These are phyloP conservation scores for Drosophila varians DNA, from an alignment of 1,140 invertebrate genomes.

Conservation along the genomic window DNA sequence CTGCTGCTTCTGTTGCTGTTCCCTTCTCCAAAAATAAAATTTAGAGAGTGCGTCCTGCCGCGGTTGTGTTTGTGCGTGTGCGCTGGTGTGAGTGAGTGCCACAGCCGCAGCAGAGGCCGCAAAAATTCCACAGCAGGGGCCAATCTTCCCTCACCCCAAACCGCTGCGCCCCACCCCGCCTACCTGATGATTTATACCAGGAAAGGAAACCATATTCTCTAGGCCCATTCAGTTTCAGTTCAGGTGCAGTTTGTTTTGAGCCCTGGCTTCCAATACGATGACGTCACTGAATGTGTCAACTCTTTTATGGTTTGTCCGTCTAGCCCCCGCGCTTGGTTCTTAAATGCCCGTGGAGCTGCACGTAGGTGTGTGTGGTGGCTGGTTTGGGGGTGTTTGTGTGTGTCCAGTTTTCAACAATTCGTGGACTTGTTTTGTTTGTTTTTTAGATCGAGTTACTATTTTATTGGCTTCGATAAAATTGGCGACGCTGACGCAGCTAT, in stretches of 20 bases:
- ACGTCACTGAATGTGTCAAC: conserved; percentile 65
- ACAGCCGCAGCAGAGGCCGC: conserved; percentile 61
- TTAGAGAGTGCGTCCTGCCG: conserved; percentile 40
- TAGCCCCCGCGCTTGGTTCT: conserved; percentile 55
- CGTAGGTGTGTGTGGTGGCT: conserved; percentile 9
- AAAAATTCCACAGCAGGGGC: conserved; percentile 72
- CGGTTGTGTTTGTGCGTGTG: conserved; percentile 20
- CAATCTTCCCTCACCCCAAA: conserved; percentile 46
- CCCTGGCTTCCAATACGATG: conserved; percentile 45
- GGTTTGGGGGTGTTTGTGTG: conserved; percentile 4
- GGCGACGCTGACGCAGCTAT: conserved; percentile 55
- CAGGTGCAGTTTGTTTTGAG: conserved; percentile 49
- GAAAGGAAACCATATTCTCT: conserved; percentile 33
- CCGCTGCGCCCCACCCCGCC: background rate
- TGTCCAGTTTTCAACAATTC: conserved; percentile 47
- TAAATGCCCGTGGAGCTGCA: background rate
- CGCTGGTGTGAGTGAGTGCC: conserved; percentile 4
- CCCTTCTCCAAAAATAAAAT: conserved; percentile 70
- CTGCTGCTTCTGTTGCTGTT: conserved; percentile 64
- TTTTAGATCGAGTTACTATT: conserved; percentile 57
- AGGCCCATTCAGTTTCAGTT: conserved; percentile 40
- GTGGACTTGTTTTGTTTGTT: conserved; percentile 60
- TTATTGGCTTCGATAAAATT: conserved; percentile 66
- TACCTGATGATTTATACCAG: background rate
- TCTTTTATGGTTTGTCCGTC: conserved; percentile 44